phyloP scores from a whole-genome alignment of 2,888 invertebrate genomes.

The Patella caerulea region DNA sequence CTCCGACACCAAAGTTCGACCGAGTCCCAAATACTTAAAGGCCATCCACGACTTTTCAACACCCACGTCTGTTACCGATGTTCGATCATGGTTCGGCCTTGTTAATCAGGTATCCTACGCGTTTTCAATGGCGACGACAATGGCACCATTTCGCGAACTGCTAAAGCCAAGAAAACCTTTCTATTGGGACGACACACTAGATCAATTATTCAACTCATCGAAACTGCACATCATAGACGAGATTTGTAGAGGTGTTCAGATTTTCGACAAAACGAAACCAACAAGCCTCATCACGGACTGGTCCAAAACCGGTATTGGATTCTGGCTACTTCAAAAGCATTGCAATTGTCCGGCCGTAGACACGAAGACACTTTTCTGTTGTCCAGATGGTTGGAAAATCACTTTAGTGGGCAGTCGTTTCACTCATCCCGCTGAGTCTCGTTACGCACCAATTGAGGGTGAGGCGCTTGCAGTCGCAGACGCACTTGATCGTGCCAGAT shows the following conservation, averaged over 20 bases:
- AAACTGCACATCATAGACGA: conserved; percentile 40
- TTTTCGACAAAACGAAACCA: conserved; percentile 45
- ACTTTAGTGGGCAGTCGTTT: not conserved
- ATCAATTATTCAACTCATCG: conserved; percentile 27
- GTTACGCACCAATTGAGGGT: conserved; percentile 17
- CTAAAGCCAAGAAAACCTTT: conserved; percentile 41
- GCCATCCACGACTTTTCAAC: conserved; percentile 44
- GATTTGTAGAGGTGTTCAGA: conserved; percentile 43
- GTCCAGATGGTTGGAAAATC: conserved; percentile 14
- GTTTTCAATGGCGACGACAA: conserved; percentile 43
- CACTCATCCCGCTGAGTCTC: conserved; percentile 30
- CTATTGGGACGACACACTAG: conserved; percentile 32
- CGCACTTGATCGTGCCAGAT: conserved; percentile 30
- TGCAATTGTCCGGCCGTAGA: not conserved
- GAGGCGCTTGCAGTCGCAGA: conserved; percentile 36
- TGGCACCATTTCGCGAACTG: conserved; percentile 46
- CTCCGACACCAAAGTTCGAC: conserved; percentile 33
- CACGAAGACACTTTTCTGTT: conserved; percentile 5
- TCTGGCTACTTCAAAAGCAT: conserved; percentile 22
- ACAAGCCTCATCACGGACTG: conserved; percentile 55
- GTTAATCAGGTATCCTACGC: conserved; percentile 48
- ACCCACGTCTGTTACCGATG: conserved; percentile 41
- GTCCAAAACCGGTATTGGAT: conserved; percentile 43
- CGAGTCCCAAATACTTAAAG: conserved; percentile 36
- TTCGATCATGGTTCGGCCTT: conserved; percentile 49